These are phyloP conservation scores for Daubentonia madagascariensis DNA, from an alignment of 2,113 vertebrate species.

Conservation along the genomic window DNA sequence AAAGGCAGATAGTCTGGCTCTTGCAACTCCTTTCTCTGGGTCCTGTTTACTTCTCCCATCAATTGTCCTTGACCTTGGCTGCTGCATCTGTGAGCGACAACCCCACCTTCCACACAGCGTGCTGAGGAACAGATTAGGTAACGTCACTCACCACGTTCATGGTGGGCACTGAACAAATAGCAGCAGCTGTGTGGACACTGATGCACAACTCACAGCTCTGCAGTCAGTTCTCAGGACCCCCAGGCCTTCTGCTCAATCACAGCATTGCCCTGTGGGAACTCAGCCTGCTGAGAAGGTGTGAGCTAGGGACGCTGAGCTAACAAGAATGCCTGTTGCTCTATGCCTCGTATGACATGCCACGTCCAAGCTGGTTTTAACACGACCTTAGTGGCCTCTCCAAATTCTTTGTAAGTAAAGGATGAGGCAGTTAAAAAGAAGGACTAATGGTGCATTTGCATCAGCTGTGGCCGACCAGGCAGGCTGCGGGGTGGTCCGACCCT, in stretches of 20 bases:
- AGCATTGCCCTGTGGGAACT: no score
- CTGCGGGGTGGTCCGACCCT: rapidly evolving
- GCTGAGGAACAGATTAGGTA: neutral
- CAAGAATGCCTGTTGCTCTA: no score
- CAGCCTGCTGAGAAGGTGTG: no score
- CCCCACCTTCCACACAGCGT: no score
- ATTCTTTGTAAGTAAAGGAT: neutral
- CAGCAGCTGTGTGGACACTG: rapidly evolving
- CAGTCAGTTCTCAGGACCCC: neutral
- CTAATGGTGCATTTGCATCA: rapidly evolving
- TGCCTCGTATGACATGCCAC: no score
- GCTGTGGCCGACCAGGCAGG: neutral
- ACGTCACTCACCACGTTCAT: neutral
- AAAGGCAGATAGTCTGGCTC: neutral
- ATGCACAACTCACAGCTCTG: neutral
- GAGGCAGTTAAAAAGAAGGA: neutral
- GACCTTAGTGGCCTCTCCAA: neutral
- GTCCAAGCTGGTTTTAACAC: neutral
- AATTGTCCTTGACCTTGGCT: neutral
- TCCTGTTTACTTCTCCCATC: neutral
- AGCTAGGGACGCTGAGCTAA: no score
- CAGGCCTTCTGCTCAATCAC: rapidly evolving
- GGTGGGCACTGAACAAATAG: no score
- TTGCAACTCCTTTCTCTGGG: neutral
- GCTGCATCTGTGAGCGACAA: rapidly evolving